Evolutionary conservation across 2,797 vertebrate genomes (phyloP).

Genomic region (Sylvia borin): DNA sequence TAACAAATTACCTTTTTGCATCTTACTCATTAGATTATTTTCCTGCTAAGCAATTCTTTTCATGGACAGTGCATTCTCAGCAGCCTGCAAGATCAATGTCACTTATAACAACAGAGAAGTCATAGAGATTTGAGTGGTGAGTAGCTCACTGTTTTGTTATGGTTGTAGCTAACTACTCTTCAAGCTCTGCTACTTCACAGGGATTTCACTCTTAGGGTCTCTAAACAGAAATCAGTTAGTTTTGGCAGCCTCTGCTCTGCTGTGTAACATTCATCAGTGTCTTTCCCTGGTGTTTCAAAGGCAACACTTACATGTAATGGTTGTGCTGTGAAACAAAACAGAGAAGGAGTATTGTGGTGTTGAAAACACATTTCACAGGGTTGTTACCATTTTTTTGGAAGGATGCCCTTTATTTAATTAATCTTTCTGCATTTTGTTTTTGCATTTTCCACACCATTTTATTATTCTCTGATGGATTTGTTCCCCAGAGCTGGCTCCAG

Average conservation of each 20-base stretch:
- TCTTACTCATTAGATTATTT: neutral
- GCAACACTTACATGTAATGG: conserved; percentile 67
- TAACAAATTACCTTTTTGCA: neutral
- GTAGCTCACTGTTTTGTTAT: conserved; percentile 63
- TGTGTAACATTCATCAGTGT: conserved; percentile 69
- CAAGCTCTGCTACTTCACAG: conserved; percentile 66
- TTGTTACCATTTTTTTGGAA: conserved; percentile 59
- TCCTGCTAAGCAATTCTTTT: neutral
- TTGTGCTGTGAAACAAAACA: conserved; percentile 72
- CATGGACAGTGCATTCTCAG: neutral
- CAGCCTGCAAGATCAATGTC: neutral
- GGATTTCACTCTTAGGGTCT: conserved; percentile 67
- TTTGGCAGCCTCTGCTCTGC: conserved; percentile 62
- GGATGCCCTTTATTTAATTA: conserved; percentile 67
- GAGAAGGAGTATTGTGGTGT: conserved; percentile 61
- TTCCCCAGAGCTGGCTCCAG: neutral
- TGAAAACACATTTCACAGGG: conserved; percentile 70
- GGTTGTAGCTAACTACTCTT: conserved; percentile 68
- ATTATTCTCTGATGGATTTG: conserved; percentile 17
- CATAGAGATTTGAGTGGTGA: conserved; percentile 36
- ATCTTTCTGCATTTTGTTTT: conserved; percentile 56
- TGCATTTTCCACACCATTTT: conserved; percentile 40
- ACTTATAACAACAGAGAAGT: conserved; percentile 23
- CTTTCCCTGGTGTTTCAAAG: conserved; percentile 66
- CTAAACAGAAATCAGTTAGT: conserved; percentile 72